A percentile compares a stretch with the other conserved stretches of the same genome.
These are phyloP conservation scores for Andrena trimmerana DNA, from an alignment of 2,888 invertebrate genomes.

Conservation along the genomic window DNA sequence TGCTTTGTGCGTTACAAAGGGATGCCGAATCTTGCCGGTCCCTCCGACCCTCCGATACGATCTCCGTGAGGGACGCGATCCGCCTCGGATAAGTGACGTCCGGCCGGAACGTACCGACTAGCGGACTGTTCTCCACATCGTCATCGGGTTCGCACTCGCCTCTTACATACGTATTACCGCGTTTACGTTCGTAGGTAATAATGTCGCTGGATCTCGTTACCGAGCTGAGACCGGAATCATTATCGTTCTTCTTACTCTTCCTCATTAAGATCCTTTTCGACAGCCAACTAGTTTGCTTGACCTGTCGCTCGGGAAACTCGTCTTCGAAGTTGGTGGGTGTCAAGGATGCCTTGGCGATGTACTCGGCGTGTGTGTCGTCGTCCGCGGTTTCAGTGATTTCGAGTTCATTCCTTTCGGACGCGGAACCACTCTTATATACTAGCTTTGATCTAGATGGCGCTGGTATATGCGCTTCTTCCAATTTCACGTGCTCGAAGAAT, in stretches of 20 bases:
- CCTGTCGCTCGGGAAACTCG: conserved; percentile 40
- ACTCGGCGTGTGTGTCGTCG: conserved; percentile 48
- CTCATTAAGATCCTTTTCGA: conserved; percentile 30
- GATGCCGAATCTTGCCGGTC: conserved; percentile 44
- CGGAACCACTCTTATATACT: conserved; percentile 65
- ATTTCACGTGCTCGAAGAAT: conserved; percentile 83
- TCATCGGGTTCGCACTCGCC: conserved; percentile 39
- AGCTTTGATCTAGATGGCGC: conserved; percentile 84
- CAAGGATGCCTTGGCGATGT: conserved; percentile 47
- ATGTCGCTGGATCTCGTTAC: conserved; percentile 32
- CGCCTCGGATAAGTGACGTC: conserved; percentile 45
- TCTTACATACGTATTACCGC: conserved; percentile 31
- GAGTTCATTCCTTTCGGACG: conserved; percentile 53
- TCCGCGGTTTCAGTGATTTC: conserved; percentile 46
- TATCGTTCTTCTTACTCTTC: conserved; percentile 26
- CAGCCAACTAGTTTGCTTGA: conserved; percentile 39
- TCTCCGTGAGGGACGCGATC: conserved; percentile 36
- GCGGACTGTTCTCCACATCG: conserved; percentile 48
- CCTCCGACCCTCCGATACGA: conserved; percentile 45
- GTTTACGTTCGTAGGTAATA: conserved; percentile 49
- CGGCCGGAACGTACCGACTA: conserved; percentile 24
- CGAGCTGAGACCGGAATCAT: conserved; percentile 22
- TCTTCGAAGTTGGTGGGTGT: conserved; percentile 26
- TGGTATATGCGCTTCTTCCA: conserved; percentile 85
- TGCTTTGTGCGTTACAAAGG: conserved; percentile 68